phyloP scores from a whole-genome alignment of 2,888 invertebrate species.

The Hirudinaria manillensis region DNA sequence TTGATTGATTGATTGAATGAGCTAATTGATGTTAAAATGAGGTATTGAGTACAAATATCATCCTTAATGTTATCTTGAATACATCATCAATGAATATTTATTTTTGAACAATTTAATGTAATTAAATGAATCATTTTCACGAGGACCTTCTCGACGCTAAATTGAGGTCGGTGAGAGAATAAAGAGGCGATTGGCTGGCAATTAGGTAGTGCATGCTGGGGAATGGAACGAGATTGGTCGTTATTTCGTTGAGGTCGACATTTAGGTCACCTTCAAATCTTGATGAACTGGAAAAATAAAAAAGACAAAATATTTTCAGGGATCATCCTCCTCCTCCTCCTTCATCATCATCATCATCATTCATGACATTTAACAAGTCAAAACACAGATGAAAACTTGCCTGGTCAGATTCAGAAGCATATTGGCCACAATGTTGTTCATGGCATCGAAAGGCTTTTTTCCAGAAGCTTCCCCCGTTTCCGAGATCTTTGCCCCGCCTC shows the following conservation, averaged over 20 bases:
- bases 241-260: conserved; percentile 56
- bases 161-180: conserved; percentile 48
- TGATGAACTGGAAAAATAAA: conserved; percentile 49
- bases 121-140: too few species aligned
- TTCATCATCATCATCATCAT: too few species aligned
- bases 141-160: conserved; percentile 49
- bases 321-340: too few species aligned
- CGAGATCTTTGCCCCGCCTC: conserved; percentile 45
- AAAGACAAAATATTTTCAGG: background rate
- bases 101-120: too few species aligned
- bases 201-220: conserved; percentile 55
- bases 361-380: background rate
- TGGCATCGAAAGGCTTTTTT: conserved; percentile 54
- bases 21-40: too few species aligned
- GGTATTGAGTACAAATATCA: too few species aligned
- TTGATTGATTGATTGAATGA: background rate
- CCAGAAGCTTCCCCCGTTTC: conserved; percentile 39
- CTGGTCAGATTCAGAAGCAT: conserved; percentile 55
- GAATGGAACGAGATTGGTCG: conserved; percentile 56
- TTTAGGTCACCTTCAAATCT: conserved; percentile 56
- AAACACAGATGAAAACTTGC: conserved; percentile 40
- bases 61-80: too few species aligned
- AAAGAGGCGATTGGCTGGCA: conserved; percentile 53
- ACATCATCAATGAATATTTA: too few species aligned
- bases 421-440: conserved; percentile 56